Conservation (phyloP, 2,113 vertebrate species). For the Phasianus colchicus region DNA sequence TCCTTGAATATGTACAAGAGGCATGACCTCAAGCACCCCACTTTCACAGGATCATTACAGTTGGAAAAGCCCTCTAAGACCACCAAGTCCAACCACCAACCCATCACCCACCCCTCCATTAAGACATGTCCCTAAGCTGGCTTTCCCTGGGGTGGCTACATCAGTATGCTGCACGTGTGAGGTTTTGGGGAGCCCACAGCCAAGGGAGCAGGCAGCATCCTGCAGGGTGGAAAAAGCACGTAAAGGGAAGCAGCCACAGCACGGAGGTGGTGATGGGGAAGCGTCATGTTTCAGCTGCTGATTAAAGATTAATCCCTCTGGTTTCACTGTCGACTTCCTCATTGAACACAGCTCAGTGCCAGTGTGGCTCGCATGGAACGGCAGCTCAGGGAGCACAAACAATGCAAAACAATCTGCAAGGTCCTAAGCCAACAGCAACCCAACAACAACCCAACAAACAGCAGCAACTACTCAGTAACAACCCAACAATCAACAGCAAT, state of each 20-base stretch:
- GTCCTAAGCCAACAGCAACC: not conserved
- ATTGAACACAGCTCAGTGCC: not conserved
- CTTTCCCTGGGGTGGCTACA: no score
- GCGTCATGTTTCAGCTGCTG: not conserved
- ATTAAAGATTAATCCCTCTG: not conserved
- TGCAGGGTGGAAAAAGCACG: not conserved
- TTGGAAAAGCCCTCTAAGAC: no score
- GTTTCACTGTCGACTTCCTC: not conserved
- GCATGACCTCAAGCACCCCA: not conserved
- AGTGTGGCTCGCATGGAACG: rapidly evolving
- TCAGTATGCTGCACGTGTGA: no score
- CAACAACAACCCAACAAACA: not conserved
- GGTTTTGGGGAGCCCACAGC: no score
- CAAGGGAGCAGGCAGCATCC: not conserved
- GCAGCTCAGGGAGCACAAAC: rapidly evolving
- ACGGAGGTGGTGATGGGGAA: not conserved
- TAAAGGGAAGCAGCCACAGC: not conserved
- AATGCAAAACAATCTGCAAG: rapidly evolving
- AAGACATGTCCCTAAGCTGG: no score
- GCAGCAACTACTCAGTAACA: not conserved
- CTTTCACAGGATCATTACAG: no score
- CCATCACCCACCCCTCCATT: no score
- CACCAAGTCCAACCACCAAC: no score
- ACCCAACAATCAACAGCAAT: no score
- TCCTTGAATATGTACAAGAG: not conserved